Percentiles rank a stretch among this genome's conserved stretches.
phyloP scores from a whole-genome alignment of 2,113 vertebrate species.

The Silurus meridionalis region DNA sequence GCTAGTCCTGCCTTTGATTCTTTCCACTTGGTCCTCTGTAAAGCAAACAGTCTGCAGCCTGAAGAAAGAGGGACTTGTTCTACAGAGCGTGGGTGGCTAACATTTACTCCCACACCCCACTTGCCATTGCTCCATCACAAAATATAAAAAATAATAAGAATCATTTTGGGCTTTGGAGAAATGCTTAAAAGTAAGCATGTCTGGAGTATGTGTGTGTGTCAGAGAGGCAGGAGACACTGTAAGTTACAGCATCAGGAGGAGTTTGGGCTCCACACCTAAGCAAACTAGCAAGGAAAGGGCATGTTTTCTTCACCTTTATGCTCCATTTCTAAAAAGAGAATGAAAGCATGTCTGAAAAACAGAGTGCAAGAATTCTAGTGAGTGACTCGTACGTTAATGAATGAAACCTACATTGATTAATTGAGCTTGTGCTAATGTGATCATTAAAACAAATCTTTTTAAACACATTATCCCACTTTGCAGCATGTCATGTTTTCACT shows the following conservation, averaged over 20 bases:
- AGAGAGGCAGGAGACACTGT: constrained; percentile 26
- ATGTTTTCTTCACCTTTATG: constrained; percentile 40
- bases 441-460: not conserved
- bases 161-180: constrained; percentile 33
- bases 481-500: not conserved
- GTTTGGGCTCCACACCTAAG: constrained; percentile 29
- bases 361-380: not conserved
- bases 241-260: constrained; percentile 42
- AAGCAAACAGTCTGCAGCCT: constrained; percentile 45
- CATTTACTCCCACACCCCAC: constrained; percentile 33
- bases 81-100: constrained; percentile 48
- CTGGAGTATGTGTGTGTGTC: not conserved
- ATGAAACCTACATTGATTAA: not conserved
- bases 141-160: constrained; percentile 41
- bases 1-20: constrained; percentile 26
- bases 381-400: not conserved
- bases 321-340: constrained; percentile 41
- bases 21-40: constrained; percentile 38
- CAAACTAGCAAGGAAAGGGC: constrained; percentile 37
- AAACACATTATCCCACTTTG: not conserved
- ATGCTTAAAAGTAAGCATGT: constrained; percentile 23
- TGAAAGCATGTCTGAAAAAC: constrained; percentile 20
- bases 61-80: constrained; percentile 47
- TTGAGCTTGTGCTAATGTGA: not conserved
- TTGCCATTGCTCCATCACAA: constrained; percentile 41